Conservation (phyloP, 2,888 invertebrate genomes). For the Pristionchus entomophagus region DNA sequence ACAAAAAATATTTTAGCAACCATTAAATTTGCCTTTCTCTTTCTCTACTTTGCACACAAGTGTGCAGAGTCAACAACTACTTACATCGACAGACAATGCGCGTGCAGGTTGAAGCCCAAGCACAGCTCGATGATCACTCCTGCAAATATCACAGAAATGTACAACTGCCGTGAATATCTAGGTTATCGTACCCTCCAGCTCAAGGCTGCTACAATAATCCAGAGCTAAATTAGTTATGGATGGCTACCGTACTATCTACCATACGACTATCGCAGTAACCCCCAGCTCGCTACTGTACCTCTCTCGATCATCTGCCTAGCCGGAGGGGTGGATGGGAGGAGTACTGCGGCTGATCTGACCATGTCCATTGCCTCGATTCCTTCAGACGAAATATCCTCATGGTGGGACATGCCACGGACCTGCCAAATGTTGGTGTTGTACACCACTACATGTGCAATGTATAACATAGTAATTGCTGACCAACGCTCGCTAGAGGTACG, state of each 20-base stretch:
- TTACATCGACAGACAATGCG: constrained; percentile 81
- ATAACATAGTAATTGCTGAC: too few relatives aligned
- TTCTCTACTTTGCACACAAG: too few relatives aligned
- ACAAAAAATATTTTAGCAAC: too few relatives aligned
- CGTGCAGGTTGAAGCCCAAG: constrained; percentile 81
- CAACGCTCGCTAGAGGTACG: too few relatives aligned
- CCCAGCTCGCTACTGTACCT: constrained; percentile 41
- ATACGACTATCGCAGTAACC: too few relatives aligned
- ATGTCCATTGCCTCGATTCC: constrained; percentile 75
- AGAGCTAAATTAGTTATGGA: too few relatives aligned
- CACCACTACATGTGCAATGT: too few relatives aligned
- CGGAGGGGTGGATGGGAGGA: constrained; percentile 82
- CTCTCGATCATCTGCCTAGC: constrained; percentile 80
- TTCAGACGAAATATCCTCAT: constrained; percentile 78
- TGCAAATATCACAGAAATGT: background rate
- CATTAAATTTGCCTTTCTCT: too few relatives aligned
- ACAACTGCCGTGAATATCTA: background rate
- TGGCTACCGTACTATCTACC: too few relatives aligned
- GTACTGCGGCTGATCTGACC: constrained; percentile 78
- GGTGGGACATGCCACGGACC: constrained; percentile 80
- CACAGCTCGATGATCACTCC: constrained; percentile 81
- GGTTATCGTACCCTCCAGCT: too few relatives aligned
- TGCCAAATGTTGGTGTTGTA: too few relatives aligned
- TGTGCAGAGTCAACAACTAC: constrained; percentile 69
- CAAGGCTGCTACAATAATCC: too few relatives aligned